Evolutionary conservation across 2,797 vertebrate genomes (phyloP), one percentile per base, ranked within the genome.

Genomic region (Arnoldichthys spilopterus): DNA sequence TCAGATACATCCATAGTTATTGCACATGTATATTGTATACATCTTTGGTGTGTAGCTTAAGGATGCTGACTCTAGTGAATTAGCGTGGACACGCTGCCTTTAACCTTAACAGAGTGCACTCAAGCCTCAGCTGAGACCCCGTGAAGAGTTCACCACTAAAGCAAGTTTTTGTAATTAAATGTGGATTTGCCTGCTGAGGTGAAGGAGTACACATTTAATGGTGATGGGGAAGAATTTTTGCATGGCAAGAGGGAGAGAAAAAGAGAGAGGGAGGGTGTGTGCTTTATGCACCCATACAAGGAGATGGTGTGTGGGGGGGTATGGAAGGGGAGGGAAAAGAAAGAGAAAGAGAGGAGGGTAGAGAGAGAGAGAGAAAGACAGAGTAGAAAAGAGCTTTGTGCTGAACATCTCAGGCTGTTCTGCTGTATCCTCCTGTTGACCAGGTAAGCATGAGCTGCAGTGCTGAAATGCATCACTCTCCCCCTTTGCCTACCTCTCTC

Each of bases 401-500:
- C 85, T 77, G 81, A 85, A 86, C 85, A 80, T 88, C 81, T 84
- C 85, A 68, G 83, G 80, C 73, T 74, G 79, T 80, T 79, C 82
- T 72, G 84, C 85, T 67, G 77, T 80, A 82, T 74, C 80, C 85
- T 59, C 68, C 20, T 70, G 85, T 86, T 77, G 76, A 75, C 79
- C 90, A 94, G 94, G 94, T 93, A 92, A 81, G 92, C 85, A 54
- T 12, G n/a, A 74, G 71, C 72, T 43, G 28, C n/a, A 73, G 68
- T 51, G 68, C 37, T 28, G 24, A 40, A 22, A n/a, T 54, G 15
- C 62, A 45, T 26, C 24, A 69, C 40, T 43, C 40, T 6, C 40
- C 9, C 40, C 9, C 40, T 43, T n/a, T n/a, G n/a, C n/a, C 84
- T 85, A 77, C 85, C 63, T 30, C 47, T 7, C 82, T 85, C 82